Evolutionary conservation across 1,140 invertebrate genomes (phyloP).

Genomic region (Drosophila santomea): DNA sequence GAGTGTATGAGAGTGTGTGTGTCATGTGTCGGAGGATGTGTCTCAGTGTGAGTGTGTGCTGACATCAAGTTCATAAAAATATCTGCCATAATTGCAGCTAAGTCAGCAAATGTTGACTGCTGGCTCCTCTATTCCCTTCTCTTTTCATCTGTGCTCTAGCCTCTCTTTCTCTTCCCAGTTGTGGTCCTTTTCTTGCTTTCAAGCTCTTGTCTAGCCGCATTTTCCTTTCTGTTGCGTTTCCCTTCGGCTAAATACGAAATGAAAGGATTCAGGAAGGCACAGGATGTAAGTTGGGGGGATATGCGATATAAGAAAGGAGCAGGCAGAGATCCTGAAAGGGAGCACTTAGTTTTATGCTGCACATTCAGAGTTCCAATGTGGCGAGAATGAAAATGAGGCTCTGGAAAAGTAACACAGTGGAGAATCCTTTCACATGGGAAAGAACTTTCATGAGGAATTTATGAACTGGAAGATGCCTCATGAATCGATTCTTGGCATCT

Average conservation of each 20-base stretch:
- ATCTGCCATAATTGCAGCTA: constrained; percentile 66
- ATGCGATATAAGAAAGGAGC: not conserved
- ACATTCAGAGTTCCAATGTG: constrained; percentile 61
- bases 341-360: constrained; percentile 64
- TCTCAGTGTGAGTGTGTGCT: constrained; percentile 33
- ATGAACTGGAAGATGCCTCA: not conserved
- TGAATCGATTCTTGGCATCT: not conserved
- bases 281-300: constrained; percentile 31
- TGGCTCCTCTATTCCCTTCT: not conserved
- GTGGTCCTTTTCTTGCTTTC: constrained; percentile 1
- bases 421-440: not conserved
- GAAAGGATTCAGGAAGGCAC: constrained; percentile 64
- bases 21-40: constrained; percentile 17
- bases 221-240: constrained; percentile 50
- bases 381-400: constrained; percentile 37
- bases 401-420: constrained; percentile 1
- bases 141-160: not conserved
- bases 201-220: constrained; percentile 39
- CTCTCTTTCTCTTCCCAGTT: not conserved
- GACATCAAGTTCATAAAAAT: constrained; percentile 72
- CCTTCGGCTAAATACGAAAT: constrained; percentile 61
- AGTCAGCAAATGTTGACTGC: constrained; percentile 62
- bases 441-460: not conserved
- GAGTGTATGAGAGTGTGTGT: constrained; percentile 11
- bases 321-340: constrained; percentile 33